Evolutionary conservation across 2,888 invertebrate genomes (phyloP).

Genomic region (Andrena fulva): DNA sequence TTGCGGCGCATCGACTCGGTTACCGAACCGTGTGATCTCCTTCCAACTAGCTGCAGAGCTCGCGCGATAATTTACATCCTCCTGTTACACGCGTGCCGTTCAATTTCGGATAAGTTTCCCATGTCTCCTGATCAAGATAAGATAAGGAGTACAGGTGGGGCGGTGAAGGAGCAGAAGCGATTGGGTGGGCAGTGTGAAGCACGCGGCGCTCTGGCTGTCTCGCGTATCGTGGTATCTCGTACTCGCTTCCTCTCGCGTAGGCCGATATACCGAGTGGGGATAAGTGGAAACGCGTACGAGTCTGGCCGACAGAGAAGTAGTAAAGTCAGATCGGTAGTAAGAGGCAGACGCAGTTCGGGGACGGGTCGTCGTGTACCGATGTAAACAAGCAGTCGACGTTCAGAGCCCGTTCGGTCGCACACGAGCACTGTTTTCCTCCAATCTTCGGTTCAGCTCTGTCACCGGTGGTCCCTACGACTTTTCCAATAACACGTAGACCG

Average conservation of each 20-base stretch:
- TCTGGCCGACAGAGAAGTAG: conserved; percentile 45
- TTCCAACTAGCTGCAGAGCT: not conserved
- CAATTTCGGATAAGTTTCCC: no score
- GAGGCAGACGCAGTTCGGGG: conserved; percentile 40
- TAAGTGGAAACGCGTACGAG: conserved; percentile 59
- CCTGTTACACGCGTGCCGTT: no score
- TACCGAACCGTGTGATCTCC: not conserved
- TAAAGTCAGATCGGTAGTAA: conserved; percentile 30
- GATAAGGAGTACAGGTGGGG: no score
- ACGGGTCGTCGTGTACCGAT: conserved; percentile 33
- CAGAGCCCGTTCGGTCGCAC: conserved; percentile 32
- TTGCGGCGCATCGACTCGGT: conserved; percentile 4
- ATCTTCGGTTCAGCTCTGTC: conserved; percentile 17
- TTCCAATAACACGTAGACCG: not conserved
- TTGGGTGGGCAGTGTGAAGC: not conserved
- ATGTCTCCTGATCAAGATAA: no score
- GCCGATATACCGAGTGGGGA: conserved; percentile 36
- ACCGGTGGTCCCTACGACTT: conserved; percentile 17
- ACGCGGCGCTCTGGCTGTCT: conserved; percentile 23
- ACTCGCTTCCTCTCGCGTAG: conserved; percentile 23
- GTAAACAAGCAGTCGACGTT: conserved; percentile 48
- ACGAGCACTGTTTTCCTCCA: conserved; percentile 29
- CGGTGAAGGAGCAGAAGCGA: not conserved
- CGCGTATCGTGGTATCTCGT: conserved; percentile 13
- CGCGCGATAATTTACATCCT: no score